A percentile compares a stretch with the other conserved stretches of the same genome.
These are phyloP conservation scores for Nannobrachium achirus DNA, from an alignment of 2,113 vertebrate genomes.

Conservation along the genomic window DNA sequence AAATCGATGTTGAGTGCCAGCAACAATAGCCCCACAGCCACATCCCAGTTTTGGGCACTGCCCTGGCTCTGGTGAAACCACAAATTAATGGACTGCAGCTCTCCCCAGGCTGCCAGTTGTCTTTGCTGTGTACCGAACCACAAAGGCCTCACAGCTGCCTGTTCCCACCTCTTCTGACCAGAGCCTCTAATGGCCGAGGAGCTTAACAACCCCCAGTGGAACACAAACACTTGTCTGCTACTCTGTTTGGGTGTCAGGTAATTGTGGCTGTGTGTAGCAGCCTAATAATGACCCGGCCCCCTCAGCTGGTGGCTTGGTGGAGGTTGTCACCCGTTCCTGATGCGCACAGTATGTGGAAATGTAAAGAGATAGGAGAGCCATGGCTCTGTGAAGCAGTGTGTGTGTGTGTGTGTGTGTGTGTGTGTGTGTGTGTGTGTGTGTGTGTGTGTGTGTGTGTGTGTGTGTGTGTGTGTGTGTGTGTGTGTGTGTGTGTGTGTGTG, in stretches of 20 bases:
- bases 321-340: slow-evolving; percentile 13
- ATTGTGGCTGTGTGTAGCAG: neutral
- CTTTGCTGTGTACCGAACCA: slow-evolving; percentile 13
- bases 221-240: slow-evolving; percentile 1
- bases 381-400: slow-evolving; percentile 6
- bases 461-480: no score
- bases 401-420: neutral
- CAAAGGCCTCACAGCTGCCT: slow-evolving; percentile 19
- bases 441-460: no score
- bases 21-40: no score
- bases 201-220: slow-evolving; percentile 7
- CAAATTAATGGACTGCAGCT: slow-evolving; percentile 42
- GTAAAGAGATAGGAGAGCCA: slow-evolving; percentile 25
- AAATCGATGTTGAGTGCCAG: no score
- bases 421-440: no score
- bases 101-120: neutral
- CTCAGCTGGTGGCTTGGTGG: neutral
- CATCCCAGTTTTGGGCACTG: neutral
- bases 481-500: no score
- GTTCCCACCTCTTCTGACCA: slow-evolving; percentile 24
- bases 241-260: neutral
- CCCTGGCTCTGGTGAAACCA: slow-evolving; percentile 12
- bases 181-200: slow-evolving; percentile 17
- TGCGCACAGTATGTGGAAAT: slow-evolving; percentile 30
- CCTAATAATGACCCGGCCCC: slow-evolving; percentile 1